Conservation (phyloP, 2,888 invertebrate genomes). For the Luperina testacea region DNA sequence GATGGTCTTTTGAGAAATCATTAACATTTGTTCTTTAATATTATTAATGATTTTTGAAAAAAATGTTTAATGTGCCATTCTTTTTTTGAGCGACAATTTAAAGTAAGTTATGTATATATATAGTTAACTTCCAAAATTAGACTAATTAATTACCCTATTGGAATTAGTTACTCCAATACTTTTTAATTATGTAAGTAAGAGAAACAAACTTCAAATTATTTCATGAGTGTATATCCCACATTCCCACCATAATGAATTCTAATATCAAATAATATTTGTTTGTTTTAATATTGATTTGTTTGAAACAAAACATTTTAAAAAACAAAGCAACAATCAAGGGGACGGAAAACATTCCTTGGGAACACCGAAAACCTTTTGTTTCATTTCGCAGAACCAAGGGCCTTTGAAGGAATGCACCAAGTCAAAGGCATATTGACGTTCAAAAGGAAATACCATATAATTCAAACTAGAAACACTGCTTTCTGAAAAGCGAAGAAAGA, state of each 20-base stretch:
- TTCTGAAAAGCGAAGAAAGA: conserved; percentile 56
- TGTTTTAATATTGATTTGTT: too few relatives aligned
- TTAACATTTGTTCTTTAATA: too few relatives aligned
- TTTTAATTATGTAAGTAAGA: background rate
- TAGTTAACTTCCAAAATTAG: background rate
- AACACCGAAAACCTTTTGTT: conserved; percentile 53
- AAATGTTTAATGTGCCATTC: too few relatives aligned
- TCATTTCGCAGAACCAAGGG: conserved; percentile 40
- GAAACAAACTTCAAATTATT: background rate
- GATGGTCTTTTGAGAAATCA: too few relatives aligned
- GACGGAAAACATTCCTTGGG: conserved; percentile 14
- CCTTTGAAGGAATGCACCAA: conserved; percentile 71
- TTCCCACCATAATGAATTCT: background rate
- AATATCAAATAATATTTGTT: background rate
- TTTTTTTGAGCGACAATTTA: too few relatives aligned
- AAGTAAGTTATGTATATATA: too few relatives aligned
- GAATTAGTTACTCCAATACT: too few relatives aligned
- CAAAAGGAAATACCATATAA: conserved; percentile 75
- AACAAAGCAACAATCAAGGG: conserved; percentile 21
- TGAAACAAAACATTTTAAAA: conserved; percentile 7
- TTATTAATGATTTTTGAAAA: too few relatives aligned
- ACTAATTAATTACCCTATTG: background rate
- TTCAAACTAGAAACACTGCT: conserved; percentile 70
- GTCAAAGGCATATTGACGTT: conserved; percentile 71
- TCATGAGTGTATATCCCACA: background rate